Evolutionary conservation across 2,888 invertebrate genomes (phyloP).

Genomic region (Biston stratarius): DNA sequence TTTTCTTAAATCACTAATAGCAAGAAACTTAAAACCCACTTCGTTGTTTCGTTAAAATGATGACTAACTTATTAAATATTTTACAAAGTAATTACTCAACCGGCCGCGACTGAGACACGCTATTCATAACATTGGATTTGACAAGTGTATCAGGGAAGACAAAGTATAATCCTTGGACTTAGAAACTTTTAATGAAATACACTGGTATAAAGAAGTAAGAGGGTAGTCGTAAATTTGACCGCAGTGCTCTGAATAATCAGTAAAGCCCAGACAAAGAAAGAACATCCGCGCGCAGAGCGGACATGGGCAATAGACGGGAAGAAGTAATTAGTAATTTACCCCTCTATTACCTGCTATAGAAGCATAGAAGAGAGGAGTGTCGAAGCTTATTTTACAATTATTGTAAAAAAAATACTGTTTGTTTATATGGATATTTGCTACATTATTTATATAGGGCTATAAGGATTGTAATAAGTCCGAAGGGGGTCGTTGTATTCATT

Average conservation of each 20-base stretch:
- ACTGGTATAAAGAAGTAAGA: conserved; percentile 53
- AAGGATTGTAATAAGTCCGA: too few species aligned
- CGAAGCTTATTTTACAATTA: too few species aligned
- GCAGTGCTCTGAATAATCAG: conserved; percentile 48
- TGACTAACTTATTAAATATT: conserved; percentile 38
- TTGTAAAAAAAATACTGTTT: too few species aligned
- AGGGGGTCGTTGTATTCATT: too few species aligned
- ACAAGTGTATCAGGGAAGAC: conserved; percentile 54
- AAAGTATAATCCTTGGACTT: conserved; percentile 60
- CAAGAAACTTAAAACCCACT: conserved; percentile 34
- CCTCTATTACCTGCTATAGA: conserved; percentile 2
- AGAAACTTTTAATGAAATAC: conserved; percentile 67
- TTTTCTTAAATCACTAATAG: conserved; percentile 29
- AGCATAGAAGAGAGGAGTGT: too few species aligned
- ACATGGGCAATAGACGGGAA: background rate
- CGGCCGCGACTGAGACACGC: conserved; percentile 26
- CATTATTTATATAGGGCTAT: too few species aligned
- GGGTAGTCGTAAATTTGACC: conserved; percentile 59
- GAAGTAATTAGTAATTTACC: conserved; percentile 26
- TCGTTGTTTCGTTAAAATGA: conserved; percentile 31
- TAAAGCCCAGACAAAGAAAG: conserved; percentile 42
- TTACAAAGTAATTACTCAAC: conserved; percentile 33
- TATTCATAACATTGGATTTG: conserved; percentile 50
- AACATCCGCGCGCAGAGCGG: conserved; percentile 31
- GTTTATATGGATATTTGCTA: too few species aligned